Conservation (phyloP, 2,113 vertebrate genomes). For the Enhydra lutris region DNA sequence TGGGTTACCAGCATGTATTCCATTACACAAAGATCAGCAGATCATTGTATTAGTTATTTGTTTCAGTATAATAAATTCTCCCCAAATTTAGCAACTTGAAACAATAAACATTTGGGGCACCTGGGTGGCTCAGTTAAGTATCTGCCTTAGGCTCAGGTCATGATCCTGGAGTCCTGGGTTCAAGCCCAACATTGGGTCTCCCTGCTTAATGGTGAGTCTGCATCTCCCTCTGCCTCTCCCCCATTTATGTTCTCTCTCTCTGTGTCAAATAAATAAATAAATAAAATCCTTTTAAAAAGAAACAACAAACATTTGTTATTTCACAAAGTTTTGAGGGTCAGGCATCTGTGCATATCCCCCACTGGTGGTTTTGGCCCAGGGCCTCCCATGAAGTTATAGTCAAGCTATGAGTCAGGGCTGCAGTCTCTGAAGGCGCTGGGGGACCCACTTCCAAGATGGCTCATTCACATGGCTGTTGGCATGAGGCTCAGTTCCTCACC, state of each 20-base stretch:
- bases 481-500: background rate
- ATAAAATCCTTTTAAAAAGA: too few relatives aligned
- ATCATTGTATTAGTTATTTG: background rate
- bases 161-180: too few relatives aligned
- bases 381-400: background rate
- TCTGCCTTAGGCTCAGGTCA: too few relatives aligned
- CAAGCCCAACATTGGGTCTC: too few relatives aligned
- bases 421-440: background rate
- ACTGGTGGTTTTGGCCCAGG: background rate
- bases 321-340: background rate
- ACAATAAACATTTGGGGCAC: background rate
- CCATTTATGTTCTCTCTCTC: too few relatives aligned
- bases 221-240: too few relatives aligned
- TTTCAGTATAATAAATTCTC: background rate
- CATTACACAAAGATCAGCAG: background rate
- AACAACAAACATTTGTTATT: background rate
- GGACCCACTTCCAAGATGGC: background rate
- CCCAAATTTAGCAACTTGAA: background rate
- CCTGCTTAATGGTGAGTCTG: too few relatives aligned
- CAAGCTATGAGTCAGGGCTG: background rate
- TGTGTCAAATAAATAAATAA: too few relatives aligned
- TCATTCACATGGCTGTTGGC: background rate
- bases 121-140: too few relatives aligned
- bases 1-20: background rate
- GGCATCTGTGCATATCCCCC: background rate